A percentile compares a stretch with the other conserved stretches of the same genome.
phyloP scores from a whole-genome alignment of 2,888 invertebrate genomes.

The Caenorhabditis macrosperma region DNA sequence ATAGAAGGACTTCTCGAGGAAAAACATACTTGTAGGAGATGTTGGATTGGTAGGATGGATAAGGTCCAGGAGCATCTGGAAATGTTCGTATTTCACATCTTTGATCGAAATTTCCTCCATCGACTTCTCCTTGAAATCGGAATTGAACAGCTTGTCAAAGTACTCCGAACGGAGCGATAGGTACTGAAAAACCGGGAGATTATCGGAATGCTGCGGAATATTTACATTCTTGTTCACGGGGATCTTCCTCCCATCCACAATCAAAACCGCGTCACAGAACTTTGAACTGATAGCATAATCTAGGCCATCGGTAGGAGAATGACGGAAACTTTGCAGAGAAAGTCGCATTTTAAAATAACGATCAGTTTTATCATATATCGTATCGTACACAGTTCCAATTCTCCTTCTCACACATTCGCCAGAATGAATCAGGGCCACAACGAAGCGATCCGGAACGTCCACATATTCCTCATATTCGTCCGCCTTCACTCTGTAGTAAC shows the following conservation, averaged over 20 bases:
- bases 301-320: too few species aligned
- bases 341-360: too few species aligned
- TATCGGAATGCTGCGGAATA: neutral
- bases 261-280: slow-evolving; percentile 1
- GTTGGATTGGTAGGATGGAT: slow-evolving; percentile 1
- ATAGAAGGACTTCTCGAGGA: too few species aligned
- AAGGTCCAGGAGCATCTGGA: neutral
- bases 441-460: too few species aligned
- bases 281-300: too few species aligned
- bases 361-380: too few species aligned
- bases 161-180: slow-evolving; percentile 14
- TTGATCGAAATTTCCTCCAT: slow-evolving; percentile 9
- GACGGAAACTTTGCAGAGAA: too few species aligned
- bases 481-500: too few species aligned
- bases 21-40: too few species aligned
- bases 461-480: too few species aligned
- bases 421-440: too few species aligned
- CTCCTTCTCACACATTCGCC: too few species aligned
- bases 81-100: slow-evolving; percentile 6
- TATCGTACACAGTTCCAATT: neutral
- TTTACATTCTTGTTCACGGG: slow-evolving; percentile 8
- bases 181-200: neutral
- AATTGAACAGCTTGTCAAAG: slow-evolving; percentile 12
- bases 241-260: slow-evolving; percentile 6
- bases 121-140: slow-evolving; percentile 26